Base-by-base conservation (phyloP, 2,113 vertebrate genomes). In the Hemibagrus wyckioides region DNA sequence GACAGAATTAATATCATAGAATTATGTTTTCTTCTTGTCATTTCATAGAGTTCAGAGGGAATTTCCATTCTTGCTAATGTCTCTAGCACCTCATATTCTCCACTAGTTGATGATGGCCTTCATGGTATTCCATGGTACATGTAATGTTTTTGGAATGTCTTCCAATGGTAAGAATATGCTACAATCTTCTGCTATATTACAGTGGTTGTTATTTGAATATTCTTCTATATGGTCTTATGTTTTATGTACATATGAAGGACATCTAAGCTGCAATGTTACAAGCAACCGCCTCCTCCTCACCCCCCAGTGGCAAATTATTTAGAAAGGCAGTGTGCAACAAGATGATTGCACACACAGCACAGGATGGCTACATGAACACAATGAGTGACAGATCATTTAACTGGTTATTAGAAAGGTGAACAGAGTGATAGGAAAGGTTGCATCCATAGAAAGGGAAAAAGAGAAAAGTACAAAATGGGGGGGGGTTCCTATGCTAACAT, bases 321-420 rank as follows among this genome's bases (percentile, higher is more conserved):
- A 65, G 63, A 65, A 30, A 30, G 0, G 33, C 15, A 69, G 67
- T 69, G 33, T 33, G 9, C 17, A 19, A 69, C 67, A 36, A 39
- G 33, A 19, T 69, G 33, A 69, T 36, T 21, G 67, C 33, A 69
- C 67, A 69, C 30, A 36, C 15, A 69, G 2, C 15, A 69, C 28
- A 30, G 28, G n/a, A 30, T 30, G 61, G 61, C 14, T 65, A 14
- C 67, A 71, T 19, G 41, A 71, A 61, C 41, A 54, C 57, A 63
- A 30, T 15, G 30, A 85, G n/a, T 65, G 83, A 82, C 71, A 79
- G 30, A 80, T 83, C 81, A 79, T 83, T 81, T 65, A 80, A 39
- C 71, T 50, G 69, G 69, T 83, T 89, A 82, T 28, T 59, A 41
- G 71, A 17, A 30, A 83, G 59, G 81, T 57, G 19, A 50, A 83